Base-by-base conservation (phyloP, 1,140 invertebrate species). In the Drosophila seguyi region DNA sequence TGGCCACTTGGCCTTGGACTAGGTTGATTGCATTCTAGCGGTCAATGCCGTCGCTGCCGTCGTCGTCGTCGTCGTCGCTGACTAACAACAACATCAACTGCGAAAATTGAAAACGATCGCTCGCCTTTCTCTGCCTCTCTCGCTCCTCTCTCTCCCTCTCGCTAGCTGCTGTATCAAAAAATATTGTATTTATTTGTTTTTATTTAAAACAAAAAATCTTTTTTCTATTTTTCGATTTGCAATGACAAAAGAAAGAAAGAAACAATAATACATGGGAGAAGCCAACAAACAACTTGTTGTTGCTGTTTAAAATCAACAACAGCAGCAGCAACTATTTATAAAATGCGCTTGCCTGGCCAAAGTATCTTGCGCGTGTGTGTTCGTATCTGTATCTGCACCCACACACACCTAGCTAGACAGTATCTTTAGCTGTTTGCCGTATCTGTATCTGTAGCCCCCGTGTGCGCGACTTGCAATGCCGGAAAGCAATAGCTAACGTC, bases 11-110 rank as follows among this genome's bases (percentile, higher is more conserved):
- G 88, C 90, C 90, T 92, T 92, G 90, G 78, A 90, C 84, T 92
- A 92, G 90, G 90, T 92, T 92, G 90, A 90, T 91, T 92, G 90
- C 90, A 92, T 92, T 91, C 83, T 90, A 90, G 84, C 85, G 85
- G 84, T 90, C 84, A 90, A 90, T 88, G 84, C 80, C 84, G 85
- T 66, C 67, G 83, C 60, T 67, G 36, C 42, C 84, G 72, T 73
- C 58, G 48, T 52, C 61, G 59, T 27, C 66, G 76, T 38, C 18
- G 73, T 36, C 16, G 73, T 45, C 29, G 78, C 42, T 52, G 66
- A 72, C 67, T 75, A 81, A 62, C 60, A 80, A 60, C 79, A 79
- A 78, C 80, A 58, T 31, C 75, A 57, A 53, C 67, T 25, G 18
- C 81, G 61, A 81, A 85, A 81, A 86, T 86, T 86, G 78, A 85